Evolutionary conservation across 1,140 invertebrate species (phyloP), one percentile per base, ranked within the genome.

Genomic region (Drosophila yakuba): DNA sequence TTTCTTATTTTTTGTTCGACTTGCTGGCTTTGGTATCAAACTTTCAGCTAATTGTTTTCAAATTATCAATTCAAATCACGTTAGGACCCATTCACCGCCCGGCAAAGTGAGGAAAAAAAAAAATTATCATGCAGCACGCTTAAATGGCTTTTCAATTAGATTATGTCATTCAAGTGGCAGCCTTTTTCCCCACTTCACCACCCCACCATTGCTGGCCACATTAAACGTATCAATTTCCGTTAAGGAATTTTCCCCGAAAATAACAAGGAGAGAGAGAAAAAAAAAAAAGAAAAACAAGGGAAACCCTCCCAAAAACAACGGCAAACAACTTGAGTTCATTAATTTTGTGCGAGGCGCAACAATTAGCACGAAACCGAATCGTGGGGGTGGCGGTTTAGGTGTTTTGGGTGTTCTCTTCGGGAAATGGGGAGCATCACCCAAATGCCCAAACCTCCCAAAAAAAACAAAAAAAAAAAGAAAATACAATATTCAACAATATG

Each of bases 61-160:
- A 88, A 88, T 88, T 88, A 88, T 89, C 80, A 88, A 88, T 88
- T 88, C 83, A 83, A 88, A 88, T 89, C 83, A 88, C 84, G 83
- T 89, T 73, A 61, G 48, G 25, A 50, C 47, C 36, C 41, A 17
- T 20, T 38, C 12, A 3, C 25, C 23, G 45, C 3, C n/a, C n/a
- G 1, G n/a, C 4, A 10, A 39, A 32, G 28, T 4, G 17, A 38
- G 14, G 7, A 51, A 50, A 74, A 82, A 20, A 20, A 17, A 80
- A 89, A 88, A 88, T 88, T 88, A 88, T 89, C 83, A 89, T 89
- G 80, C 83, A 89, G 84, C 76, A 83, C 84, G 83, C 83, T 78
- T 88, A 88, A 88, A 88, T 88, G 80, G 83, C 84, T 88, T 88
- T 88, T 88, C 83, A 88, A 88, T 88, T 88, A 89, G 84, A 88